These are phyloP conservation scores for Venustaconcha ellipsiformis DNA, from an alignment of 1,140 invertebrate species.

Conservation along the genomic window DNA sequence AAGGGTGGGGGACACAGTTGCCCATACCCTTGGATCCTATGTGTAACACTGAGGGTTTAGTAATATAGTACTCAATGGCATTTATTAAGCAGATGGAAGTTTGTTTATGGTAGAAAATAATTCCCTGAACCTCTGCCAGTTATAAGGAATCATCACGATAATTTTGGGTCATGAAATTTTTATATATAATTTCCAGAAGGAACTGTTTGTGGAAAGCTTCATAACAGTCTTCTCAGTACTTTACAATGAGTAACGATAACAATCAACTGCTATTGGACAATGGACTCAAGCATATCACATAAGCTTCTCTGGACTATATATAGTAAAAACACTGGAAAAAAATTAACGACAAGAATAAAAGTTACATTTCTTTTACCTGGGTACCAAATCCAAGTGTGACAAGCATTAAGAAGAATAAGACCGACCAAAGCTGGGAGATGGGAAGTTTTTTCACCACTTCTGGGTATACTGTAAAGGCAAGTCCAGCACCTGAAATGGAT, in stretches of 20 bases:
- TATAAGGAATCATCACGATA: too few species aligned
- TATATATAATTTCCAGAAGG: too few species aligned
- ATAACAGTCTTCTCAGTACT: background rate
- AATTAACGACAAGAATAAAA: background rate
- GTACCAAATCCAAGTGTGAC: slow-evolving; percentile 91
- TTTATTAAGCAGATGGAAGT: too few species aligned
- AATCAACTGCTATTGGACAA: background rate
- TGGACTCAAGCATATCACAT: background rate
- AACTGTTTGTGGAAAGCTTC: too few species aligned
- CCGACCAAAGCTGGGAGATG: slow-evolving; percentile 84
- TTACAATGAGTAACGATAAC: background rate
- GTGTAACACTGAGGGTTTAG: too few species aligned
- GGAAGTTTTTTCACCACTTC: slow-evolving; percentile 86
- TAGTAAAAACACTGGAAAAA: background rate
- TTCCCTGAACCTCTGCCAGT: too few species aligned
- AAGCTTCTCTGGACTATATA: background rate
- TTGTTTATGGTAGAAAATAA: too few species aligned
- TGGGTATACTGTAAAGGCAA: slow-evolving; percentile 89
- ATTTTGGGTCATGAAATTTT: too few species aligned
- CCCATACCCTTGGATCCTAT: too few species aligned
- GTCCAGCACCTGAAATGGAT: slow-evolving; percentile 77
- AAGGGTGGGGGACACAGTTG: too few species aligned
- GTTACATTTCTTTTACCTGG: slow-evolving; percentile 75
- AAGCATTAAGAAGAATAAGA: slow-evolving; percentile 93
- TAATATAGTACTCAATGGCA: too few species aligned